A percentile compares a stretch with the other conserved stretches of the same genome.
These are phyloP conservation scores for Dryobotodes eremita DNA, from an alignment of 2,888 invertebrate genomes.

Conservation along the genomic window DNA sequence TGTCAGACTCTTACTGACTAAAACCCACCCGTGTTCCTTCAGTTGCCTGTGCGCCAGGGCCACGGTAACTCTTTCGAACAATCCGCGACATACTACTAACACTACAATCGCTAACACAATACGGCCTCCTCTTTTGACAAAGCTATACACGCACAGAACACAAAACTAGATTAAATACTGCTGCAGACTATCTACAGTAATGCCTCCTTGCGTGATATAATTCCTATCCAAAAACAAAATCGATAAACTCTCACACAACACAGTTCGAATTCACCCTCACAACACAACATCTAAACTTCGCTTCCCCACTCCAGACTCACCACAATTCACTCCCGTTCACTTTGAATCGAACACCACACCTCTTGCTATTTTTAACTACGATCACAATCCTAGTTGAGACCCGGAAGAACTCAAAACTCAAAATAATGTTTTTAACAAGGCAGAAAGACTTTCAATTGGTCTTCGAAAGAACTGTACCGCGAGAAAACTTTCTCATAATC, in stretches of 20 bases:
- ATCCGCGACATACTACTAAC: no score
- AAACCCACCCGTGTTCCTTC: no score
- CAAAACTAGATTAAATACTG: not conserved
- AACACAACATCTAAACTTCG: not conserved
- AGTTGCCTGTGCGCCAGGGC: no score
- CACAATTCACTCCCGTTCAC: not conserved
- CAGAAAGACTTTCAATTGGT: slow-evolving; percentile 62
- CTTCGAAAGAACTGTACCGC: slow-evolving; percentile 50
- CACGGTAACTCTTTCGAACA: no score
- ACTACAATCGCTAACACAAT: not conserved
- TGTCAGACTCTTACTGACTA: no score
- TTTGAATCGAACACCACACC: slow-evolving; percentile 24
- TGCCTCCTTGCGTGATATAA: not conserved
- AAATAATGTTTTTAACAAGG: slow-evolving; percentile 62
- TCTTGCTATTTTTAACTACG: slow-evolving; percentile 38
- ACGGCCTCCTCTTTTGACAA: not conserved
- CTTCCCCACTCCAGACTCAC: no score
- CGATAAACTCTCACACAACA: not conserved
- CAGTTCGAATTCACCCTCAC: not conserved
- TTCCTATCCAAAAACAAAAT: not conserved
- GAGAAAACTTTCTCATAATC: slow-evolving; percentile 60
- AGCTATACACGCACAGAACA: not conserved
- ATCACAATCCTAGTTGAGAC: slow-evolving; percentile 29
- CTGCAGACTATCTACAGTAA: not conserved
- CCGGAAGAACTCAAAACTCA: slow-evolving; percentile 45